Evolutionary conservation across 64 coral and sea anemone genomes (phyloP).

Genomic region (Anthopleura sola): DNA sequence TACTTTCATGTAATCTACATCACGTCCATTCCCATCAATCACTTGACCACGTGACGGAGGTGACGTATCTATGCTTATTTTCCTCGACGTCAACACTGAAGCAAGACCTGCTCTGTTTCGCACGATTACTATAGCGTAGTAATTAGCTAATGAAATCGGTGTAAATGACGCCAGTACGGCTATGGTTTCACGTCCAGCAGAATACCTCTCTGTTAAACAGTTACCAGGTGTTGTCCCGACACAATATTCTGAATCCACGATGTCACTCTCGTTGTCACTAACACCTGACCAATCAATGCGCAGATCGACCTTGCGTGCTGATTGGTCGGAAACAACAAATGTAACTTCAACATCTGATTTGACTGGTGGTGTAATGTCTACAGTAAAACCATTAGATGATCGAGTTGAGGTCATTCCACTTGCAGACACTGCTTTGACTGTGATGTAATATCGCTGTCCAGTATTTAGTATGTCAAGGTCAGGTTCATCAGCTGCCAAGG

Average conservation of each 20-base stretch:
- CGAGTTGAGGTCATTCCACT: conserved; percentile 26
- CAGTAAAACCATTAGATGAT: conserved; percentile 49
- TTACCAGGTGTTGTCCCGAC: conserved; percentile 33
- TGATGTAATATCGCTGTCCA: conserved; percentile 65
- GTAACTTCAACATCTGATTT: conserved; percentile 24
- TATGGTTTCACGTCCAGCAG: not conserved
- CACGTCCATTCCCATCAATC: conserved; percentile 53
- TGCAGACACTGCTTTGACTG: conserved; percentile 27
- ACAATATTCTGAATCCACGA: conserved; percentile 32
- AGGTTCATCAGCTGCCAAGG: conserved; percentile 26
- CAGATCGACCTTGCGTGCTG: conserved; percentile 3
- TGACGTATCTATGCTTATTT: conserved; percentile 55
- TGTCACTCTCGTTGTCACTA: conserved; percentile 62
- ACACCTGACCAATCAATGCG: conserved; percentile 38
- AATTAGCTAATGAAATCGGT: conserved; percentile 6
- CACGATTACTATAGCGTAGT: conserved; percentile 39
- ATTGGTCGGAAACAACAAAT: conserved; percentile 40
- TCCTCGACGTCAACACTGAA: conserved; percentile 51
- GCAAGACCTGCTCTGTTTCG: conserved; percentile 59
- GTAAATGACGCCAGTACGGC: not conserved
- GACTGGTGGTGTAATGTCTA: conserved; percentile 58
- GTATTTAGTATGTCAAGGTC: conserved; percentile 42
- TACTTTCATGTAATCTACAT: conserved; percentile 71
- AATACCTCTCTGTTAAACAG: not conserved
- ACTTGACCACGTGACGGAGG: conserved; percentile 66